Evolutionary conservation across 2,797 vertebrate species (phyloP).

Genomic region (Silurus aristotelis): DNA sequence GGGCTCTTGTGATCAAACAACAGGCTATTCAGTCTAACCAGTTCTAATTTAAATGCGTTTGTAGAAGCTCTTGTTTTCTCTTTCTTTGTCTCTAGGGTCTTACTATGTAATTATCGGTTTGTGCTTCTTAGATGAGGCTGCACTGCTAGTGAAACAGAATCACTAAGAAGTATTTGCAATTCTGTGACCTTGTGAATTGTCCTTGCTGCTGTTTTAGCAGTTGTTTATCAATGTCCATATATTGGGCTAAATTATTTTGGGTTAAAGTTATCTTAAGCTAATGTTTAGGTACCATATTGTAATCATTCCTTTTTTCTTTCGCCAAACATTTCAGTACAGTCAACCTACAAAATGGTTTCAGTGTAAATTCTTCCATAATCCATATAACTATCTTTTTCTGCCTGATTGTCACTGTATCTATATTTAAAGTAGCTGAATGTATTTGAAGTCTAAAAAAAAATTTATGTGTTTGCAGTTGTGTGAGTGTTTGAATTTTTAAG

Average conservation of each 20-base stretch:
- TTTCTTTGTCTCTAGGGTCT: not conserved
- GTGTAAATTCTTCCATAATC: not conserved
- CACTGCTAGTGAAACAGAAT: conserved; percentile 1
- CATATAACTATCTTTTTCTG: not conserved
- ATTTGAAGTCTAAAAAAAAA: not conserved
- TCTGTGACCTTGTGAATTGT: conserved; percentile 18
- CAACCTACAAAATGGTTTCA: not conserved
- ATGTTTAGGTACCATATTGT: not conserved
- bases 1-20: conserved; percentile 25
- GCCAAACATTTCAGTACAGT: not conserved
- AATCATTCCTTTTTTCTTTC: not conserved
- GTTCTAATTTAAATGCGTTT: conserved; percentile 14
- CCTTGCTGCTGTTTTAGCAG: not conserved
- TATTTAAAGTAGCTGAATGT: not conserved
- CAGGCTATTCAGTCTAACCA: conserved; percentile 6
- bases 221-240: not conserved
- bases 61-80: conserved; percentile 3
- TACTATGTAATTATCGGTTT: conserved; percentile 18
- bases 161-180: not conserved
- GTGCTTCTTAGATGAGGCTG: not conserved
- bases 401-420: not conserved
- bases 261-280: not conserved
- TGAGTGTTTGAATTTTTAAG: not conserved
- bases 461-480: not conserved
- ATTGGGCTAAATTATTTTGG: not conserved